These are phyloP conservation scores for Ailuropoda melanoleuca DNA, from an alignment of 2,113 vertebrate species.

Conservation along the genomic window DNA sequence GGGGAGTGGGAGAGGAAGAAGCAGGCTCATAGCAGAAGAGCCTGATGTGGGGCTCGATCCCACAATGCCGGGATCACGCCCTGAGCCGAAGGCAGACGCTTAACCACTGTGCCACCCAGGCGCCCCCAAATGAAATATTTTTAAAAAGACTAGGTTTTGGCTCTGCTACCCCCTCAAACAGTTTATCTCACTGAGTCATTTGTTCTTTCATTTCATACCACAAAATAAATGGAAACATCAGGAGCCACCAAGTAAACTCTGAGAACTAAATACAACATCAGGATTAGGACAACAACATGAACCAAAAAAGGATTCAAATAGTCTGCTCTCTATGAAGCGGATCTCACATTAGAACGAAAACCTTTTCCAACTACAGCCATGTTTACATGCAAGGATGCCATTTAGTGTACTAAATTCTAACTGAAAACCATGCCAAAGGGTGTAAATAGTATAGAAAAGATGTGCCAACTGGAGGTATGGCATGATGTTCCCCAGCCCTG, in stretches of 20 bases:
- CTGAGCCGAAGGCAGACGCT: no score
- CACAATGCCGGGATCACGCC: no score
- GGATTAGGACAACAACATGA: not conserved
- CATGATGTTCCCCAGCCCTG: not conserved
- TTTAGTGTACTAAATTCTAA: not conserved
- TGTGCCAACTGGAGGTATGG: not conserved
- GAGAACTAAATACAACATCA: constrained; percentile 36
- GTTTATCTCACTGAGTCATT: constrained; percentile 11
- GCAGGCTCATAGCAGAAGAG: no score
- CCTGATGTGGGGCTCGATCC: no score
- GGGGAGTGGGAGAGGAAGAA: no score
- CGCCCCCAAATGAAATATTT: constrained; percentile 64
- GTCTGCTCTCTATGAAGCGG: not conserved
- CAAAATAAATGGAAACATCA: not conserved
- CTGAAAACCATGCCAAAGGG: not conserved
- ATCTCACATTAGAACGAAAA: not conserved
- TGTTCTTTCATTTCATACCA: not conserved
- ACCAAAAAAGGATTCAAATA: not conserved
- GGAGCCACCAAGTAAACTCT: not conserved
- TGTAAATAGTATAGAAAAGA: not conserved
- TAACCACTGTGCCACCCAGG: no score
- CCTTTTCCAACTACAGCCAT: not conserved
- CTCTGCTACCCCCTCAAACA: not conserved
- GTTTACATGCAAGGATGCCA: not conserved
- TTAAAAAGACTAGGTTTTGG: constrained; percentile 27